A percentile compares a stretch with the other conserved stretches of the same genome.
phyloP scores from a whole-genome alignment of 2,113 vertebrate species.

The Ellobius talpinus region DNA sequence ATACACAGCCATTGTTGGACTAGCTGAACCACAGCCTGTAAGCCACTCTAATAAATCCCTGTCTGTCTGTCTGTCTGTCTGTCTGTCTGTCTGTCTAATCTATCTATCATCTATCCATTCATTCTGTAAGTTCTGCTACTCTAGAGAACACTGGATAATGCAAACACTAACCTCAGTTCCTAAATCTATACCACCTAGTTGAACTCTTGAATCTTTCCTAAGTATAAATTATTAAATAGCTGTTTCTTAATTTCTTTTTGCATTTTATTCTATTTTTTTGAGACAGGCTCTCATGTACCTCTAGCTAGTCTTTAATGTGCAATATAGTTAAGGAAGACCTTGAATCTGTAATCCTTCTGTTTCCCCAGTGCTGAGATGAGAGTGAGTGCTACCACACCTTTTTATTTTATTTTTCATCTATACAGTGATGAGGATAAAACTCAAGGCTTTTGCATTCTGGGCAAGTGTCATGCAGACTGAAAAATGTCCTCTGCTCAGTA shows the following conservation, averaged over 20 bases:
- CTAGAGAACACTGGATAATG: neutral
- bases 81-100: neutral
- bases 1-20: neutral
- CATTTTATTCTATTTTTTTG: neutral
- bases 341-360: neutral
- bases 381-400: neutral
- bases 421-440: neutral
- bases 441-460: neutral
- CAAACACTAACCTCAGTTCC: neutral
- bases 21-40: neutral
- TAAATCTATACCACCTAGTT: neutral
- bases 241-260: neutral
- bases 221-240: neutral
- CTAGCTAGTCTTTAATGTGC: neutral
- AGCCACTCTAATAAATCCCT: neutral
- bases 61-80: neutral
- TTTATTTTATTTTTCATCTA: neutral
- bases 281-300: neutral
- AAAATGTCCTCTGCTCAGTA: neutral
- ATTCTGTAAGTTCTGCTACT: neutral
- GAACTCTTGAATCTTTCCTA: conserved; percentile 1
- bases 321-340: neutral
- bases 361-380: neutral
- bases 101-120: neutral
- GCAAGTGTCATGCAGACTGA: neutral